Evolutionary conservation across 2,113 vertebrate species (phyloP).

Genomic region (Ramphastos sulfuratus): DNA sequence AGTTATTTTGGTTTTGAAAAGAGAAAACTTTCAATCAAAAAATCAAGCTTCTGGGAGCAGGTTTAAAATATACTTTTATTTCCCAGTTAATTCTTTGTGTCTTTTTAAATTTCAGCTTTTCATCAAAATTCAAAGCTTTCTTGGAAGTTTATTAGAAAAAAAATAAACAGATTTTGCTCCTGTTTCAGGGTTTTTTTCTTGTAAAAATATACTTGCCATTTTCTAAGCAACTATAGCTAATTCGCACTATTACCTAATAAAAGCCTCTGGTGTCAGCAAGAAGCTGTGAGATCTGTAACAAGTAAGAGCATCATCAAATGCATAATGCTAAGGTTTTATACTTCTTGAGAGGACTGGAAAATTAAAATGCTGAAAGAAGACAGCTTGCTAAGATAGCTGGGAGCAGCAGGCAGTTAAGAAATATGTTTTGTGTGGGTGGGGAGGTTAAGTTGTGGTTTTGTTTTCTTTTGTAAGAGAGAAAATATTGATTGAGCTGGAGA

Average conservation of each 20-base stretch:
- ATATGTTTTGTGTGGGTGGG: conserved; percentile 32
- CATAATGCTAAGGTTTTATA: not conserved
- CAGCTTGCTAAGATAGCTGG: not conserved
- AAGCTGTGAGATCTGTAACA: not conserved
- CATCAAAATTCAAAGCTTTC: not conserved
- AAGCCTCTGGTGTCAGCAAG: not conserved
- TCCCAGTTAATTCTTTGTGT: not conserved
- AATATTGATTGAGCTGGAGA: conserved; percentile 55
- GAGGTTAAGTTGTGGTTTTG: conserved; percentile 43
- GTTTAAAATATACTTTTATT: not conserved
- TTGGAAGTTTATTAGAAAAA: not conserved
- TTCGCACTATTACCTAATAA: not conserved
- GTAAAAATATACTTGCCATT: not conserved
- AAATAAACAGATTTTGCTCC: not conserved
- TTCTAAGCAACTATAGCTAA: not conserved
- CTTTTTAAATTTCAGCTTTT: not conserved
- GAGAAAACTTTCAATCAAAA: not conserved
- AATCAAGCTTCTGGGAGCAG: not conserved
- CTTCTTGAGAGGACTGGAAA: conserved; percentile 13
- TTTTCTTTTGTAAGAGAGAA: conserved; percentile 58
- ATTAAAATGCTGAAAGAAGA: conserved; percentile 12
- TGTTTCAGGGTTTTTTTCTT: not conserved
- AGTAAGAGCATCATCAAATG: not conserved
- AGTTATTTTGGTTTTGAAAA: not conserved
- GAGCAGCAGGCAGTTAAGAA: conserved; percentile 25